Evolutionary conservation across 2,888 invertebrate genomes (phyloP), one percentile per base, ranked within the genome.

Genomic region (Pemphredon lugubris): DNA sequence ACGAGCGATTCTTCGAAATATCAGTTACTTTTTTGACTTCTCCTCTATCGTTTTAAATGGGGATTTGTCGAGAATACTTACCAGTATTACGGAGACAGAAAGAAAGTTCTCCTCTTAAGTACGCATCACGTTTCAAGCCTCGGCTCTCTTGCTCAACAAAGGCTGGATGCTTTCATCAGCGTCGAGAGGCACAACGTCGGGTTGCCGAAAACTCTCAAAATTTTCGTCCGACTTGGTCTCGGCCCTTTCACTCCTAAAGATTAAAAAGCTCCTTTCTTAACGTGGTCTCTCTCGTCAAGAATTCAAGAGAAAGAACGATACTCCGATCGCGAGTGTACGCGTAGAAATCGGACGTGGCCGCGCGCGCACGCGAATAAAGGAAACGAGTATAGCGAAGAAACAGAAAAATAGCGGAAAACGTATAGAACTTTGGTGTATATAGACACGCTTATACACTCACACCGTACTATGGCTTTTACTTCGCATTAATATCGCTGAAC

Each of bases 231-330:
- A 18, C 61, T 42, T 42, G 55, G 34, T 45, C 51, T 14, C 32
- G 26, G 58, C 26, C 23, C 51, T 32, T 64, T 50, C 64, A 73
- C 55, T 68, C 57, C 51, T 26, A 48, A 55, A 69, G 64, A 75
- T 75, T 65, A 69, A 75, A 69, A 61, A 61, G 69, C 60, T 16
- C 45, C 48, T 68, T 73, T 57, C 23, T 58, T 16, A 9, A 13
- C 5, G 23, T 9, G 20, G 26, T 32, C 21, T 18, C n/a, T 14
- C 55, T 45, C 11, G 4, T 37, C 55, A 5, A 16, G 42, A 13
- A 37, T 47, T 37, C 30, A 40, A 2, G 18, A 44, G 58, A 39
- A 13, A n/a, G 57, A 4, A 2, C 13, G 30, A 16, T 11, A 44
- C 37, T 39, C 58, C 55, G 71, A 72, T 64, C 70, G 39, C n/a